Evolutionary conservation across 2,113 vertebrate genomes (phyloP).

Genomic region (Atrichornis clamosus): DNA sequence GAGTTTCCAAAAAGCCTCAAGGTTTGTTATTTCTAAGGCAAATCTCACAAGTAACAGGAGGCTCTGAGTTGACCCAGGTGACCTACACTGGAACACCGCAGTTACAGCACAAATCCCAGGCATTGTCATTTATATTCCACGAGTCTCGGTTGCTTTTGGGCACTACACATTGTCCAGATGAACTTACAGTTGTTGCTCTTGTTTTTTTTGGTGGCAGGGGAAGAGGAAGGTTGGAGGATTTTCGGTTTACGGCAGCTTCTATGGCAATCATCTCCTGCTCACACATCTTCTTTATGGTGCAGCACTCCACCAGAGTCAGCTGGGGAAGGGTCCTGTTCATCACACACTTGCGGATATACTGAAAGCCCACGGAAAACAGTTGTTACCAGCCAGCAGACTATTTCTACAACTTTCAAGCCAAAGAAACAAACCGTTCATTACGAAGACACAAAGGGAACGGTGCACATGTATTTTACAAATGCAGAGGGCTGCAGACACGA

Average conservation of each 20-base stretch:
- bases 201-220: constrained; percentile 93
- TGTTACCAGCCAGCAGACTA: not conserved
- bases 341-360: constrained; percentile 91
- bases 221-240: constrained; percentile 86
- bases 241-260: constrained; percentile 84
- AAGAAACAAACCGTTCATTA: not conserved
- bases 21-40: not conserved
- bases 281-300: constrained; percentile 86
- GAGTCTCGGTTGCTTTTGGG: not conserved
- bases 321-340: constrained; percentile 85
- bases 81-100: not conserved
- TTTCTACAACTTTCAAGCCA: not conserved
- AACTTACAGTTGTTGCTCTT: constrained; percentile 83
- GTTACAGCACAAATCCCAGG: not conserved
- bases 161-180: not conserved
- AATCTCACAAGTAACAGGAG: not conserved
- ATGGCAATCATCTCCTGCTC: constrained; percentile 89
- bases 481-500: not conserved
- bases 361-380: not conserved
- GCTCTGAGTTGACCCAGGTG: not conserved
- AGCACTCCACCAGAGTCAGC: constrained; percentile 88
- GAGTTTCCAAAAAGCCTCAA: not conserved
- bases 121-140: not conserved
- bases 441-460: not conserved
- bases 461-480: not conserved